phyloP scores from a whole-genome alignment of 2,888 invertebrate genomes.

The Andrena trimmerana region DNA sequence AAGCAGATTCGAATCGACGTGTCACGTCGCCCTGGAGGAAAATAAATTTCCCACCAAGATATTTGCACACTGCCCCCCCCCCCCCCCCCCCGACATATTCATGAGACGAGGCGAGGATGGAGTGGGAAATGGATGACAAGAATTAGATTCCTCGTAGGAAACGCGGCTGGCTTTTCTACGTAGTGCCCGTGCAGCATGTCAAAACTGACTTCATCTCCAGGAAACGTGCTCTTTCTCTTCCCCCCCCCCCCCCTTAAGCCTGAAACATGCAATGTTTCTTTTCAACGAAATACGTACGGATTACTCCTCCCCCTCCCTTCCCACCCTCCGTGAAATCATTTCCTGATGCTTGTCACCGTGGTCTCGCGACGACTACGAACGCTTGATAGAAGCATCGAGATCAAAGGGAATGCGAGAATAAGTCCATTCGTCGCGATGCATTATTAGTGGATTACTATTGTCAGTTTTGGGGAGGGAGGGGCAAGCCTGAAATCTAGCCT shows the following conservation, averaged over 20 bases:
- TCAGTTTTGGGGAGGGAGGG: not conserved
- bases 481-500: not conserved
- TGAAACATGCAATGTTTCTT: conserved; percentile 15
- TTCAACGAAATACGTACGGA: conserved; percentile 16
- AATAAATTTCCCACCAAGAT: conserved; percentile 77
- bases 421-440: not conserved
- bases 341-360: not conserved
- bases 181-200: conserved; percentile 42
- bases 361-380: conserved; percentile 1
- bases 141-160: conserved; percentile 81
- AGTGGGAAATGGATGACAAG: conserved; percentile 69
- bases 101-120: conserved; percentile 36
- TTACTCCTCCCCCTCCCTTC: not conserved
- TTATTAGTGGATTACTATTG: conserved; percentile 10
- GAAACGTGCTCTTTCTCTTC: not conserved
- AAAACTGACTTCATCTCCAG: conserved; percentile 48
- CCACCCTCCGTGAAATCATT: not conserved
- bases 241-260: not conserved
- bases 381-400: conserved; percentile 11
- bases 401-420: conserved; percentile 18
- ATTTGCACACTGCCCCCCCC: conserved; percentile 71
- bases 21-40: not conserved
- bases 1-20: not conserved
- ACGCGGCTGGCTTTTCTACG: conserved; percentile 63
- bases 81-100: conserved; percentile 49